A percentile compares a stretch with the other conserved stretches of the same genome.
Conservation (phyloP, 1,140 invertebrate species). For the Drosophila sucinea region DNA sequence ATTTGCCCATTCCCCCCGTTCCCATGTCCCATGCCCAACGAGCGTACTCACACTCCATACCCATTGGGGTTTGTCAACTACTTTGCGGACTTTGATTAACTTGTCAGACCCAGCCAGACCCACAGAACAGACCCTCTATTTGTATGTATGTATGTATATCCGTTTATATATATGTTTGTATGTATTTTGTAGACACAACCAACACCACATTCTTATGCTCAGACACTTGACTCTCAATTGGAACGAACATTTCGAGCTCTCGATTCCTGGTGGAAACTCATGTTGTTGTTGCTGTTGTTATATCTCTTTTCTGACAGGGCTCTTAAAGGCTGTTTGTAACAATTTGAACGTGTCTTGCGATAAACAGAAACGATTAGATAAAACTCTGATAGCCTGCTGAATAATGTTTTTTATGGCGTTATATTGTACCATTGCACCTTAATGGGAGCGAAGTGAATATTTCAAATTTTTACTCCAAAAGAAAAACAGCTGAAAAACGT, state of each 20-base stretch:
- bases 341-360: constrained; percentile 11
- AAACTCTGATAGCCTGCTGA: constrained; percentile 3
- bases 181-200: constrained; percentile 8
- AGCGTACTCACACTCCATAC: not conserved
- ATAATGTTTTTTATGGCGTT: constrained; percentile 2
- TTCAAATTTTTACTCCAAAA: too few relatives aligned
- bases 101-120: constrained; percentile 19
- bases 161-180: not conserved
- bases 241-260: constrained; percentile 1
- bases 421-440: not conserved
- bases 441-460: too few relatives aligned
- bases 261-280: not conserved
- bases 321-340: constrained; percentile 13
- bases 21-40: not conserved
- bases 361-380: constrained; percentile 13
- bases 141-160: not conserved
- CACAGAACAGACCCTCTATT: constrained; percentile 1
- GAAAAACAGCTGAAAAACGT: constrained; percentile 5
- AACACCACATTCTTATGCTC: not conserved
- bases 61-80: constrained; percentile 20
- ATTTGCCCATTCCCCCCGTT: constrained; percentile 11
- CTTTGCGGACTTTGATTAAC: constrained; percentile 37
- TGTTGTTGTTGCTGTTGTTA: not conserved
- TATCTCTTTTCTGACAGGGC: not conserved
- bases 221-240: constrained; percentile 6